A percentile compares a stretch with the other conserved stretches of the same genome.
Evolutionary conservation across 30 jellyfish, hydroid and myxozoan species (phyloP).

Genomic region (Pelagia noctiluca): DNA sequence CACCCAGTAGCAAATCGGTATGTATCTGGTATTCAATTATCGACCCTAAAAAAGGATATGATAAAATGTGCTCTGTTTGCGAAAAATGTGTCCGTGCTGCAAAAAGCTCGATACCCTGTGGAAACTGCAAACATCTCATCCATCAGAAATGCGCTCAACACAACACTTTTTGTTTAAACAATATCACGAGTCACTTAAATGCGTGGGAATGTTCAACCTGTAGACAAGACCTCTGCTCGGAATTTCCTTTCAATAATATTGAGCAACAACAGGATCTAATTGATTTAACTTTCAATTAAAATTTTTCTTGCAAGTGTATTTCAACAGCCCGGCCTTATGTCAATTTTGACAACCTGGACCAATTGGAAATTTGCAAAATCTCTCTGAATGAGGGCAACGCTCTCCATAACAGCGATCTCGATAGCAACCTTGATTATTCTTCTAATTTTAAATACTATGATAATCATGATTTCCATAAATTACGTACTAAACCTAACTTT

Average conservation of each 20-base stretch:
- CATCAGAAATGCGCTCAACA: constrained; percentile 3
- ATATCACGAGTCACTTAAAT: neutral
- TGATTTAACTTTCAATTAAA: neutral
- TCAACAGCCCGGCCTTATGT: constrained; percentile 2
- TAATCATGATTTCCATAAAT: neutral
- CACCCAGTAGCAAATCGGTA: neutral
- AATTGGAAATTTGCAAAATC: neutral
- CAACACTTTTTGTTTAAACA: neutral
- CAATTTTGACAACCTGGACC: neutral
- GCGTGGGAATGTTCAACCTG: constrained; percentile 9
- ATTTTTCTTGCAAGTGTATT: constrained; percentile 1
- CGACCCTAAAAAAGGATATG: neutral
- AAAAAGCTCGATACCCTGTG: constrained; percentile 6
- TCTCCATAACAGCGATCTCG: constrained; percentile 1
- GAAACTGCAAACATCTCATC: neutral
- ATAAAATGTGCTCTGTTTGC: neutral
- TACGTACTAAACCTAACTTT: neutral
- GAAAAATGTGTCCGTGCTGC: neutral
- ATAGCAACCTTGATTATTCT: neutral
- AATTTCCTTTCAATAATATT: neutral
- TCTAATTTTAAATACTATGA: neutral
- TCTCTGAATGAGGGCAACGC: neutral
- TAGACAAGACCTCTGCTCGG: constrained; percentile 5
- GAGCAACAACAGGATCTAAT: too few species aligned
- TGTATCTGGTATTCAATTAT: neutral